phyloP scores from a whole-genome alignment of 2,797 vertebrate genomes.

The Anas acuta region DNA sequence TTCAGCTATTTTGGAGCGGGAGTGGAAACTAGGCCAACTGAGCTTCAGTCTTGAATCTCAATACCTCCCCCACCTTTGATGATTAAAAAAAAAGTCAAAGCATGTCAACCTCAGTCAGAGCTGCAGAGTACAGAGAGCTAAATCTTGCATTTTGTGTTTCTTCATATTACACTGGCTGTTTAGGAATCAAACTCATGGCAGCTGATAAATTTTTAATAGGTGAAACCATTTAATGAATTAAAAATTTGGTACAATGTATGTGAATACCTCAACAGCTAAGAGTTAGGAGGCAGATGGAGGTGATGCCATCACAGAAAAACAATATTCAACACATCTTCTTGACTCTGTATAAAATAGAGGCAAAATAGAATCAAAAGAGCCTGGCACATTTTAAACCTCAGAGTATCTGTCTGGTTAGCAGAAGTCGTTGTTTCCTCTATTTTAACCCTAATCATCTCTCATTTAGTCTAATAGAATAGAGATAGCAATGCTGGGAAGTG shows the following conservation, averaged over 20 bases:
- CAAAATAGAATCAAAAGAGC: neutral
- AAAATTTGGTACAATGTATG: fast-evolving
- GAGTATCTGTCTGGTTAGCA: neutral
- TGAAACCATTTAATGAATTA: neutral
- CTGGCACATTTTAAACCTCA: neutral
- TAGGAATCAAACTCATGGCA: neutral
- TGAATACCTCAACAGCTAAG: neutral
- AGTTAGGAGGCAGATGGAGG: neutral
- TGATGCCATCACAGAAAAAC: neutral
- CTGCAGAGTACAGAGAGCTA: neutral
- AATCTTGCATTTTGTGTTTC: neutral
- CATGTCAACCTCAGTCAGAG: neutral
- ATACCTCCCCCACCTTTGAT: neutral
- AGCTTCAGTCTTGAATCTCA: neutral
- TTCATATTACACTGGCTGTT: neutral
- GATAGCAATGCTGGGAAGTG: neutral
- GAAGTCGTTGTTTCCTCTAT: neutral
- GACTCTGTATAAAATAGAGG: neutral
- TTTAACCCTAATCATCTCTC: neutral
- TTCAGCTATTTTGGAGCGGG: neutral
- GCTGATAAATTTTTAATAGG: neutral
- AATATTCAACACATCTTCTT: neutral
- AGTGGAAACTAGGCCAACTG: neutral
- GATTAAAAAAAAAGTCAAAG: neutral
- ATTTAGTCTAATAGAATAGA: neutral